Percentiles rank a stretch among this genome's conserved stretches.
phyloP scores from a whole-genome alignment of 1,140 invertebrate genomes.

The Macrotrachela quadricornifera region DNA sequence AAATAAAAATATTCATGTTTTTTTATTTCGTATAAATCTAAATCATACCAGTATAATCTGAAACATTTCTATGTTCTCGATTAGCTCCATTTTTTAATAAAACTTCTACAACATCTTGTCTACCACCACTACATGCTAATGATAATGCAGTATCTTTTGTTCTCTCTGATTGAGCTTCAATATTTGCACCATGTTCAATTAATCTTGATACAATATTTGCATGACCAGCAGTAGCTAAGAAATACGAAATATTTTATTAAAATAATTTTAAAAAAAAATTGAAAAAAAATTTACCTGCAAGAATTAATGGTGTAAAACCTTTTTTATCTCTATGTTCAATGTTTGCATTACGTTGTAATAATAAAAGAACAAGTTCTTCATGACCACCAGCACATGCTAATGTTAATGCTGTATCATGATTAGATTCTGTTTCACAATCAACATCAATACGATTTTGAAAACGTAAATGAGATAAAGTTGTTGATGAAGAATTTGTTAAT shows the following conservation, averaged over 20 bases:
- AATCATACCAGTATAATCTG: slow-evolving; percentile 61
- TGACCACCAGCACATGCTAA: slow-evolving; percentile 86
- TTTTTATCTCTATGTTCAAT: slow-evolving; percentile 98
- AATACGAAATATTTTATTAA: no score
- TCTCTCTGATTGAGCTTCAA: slow-evolving; percentile 91
- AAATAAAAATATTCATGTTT: no score
- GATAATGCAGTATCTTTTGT: slow-evolving; percentile 98
- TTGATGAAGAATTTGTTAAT: not conserved
- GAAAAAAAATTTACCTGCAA: slow-evolving; percentile 43
- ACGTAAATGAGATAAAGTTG: slow-evolving; percentile 44
- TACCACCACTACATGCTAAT: slow-evolving; percentile 81
- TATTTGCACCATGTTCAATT: slow-evolving; percentile 69
- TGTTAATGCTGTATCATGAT: slow-evolving; percentile 91
- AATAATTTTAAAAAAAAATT: no score
- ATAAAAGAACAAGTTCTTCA: slow-evolving; percentile 43
- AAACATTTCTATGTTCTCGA: slow-evolving; percentile 96
- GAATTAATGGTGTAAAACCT: slow-evolving; percentile 88
- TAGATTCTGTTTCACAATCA: slow-evolving; percentile 91
- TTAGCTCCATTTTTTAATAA: slow-evolving; percentile 53
- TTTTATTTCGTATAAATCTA: no score
- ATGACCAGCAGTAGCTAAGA: slow-evolving; percentile 30
- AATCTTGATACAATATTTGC: slow-evolving; percentile 44
- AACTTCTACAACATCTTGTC: slow-evolving; percentile 47
- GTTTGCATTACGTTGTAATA: slow-evolving; percentile 53
- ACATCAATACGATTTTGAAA: slow-evolving; percentile 76